Evolutionary conservation across 2,888 invertebrate species (phyloP), one percentile per base, ranked within the genome.

Genomic region (Salticus scenicus): DNA sequence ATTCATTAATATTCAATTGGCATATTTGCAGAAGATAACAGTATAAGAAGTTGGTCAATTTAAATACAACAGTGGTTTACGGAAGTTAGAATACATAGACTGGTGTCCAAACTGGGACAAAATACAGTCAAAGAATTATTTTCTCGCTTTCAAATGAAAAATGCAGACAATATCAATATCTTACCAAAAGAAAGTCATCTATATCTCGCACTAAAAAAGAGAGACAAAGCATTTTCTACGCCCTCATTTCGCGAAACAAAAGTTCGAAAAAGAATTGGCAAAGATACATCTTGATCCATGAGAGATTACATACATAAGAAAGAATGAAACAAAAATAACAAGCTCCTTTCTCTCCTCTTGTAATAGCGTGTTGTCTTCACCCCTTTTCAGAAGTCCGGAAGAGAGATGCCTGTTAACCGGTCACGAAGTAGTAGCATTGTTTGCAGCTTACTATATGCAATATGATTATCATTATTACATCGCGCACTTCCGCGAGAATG

Each of bases 371-470:
- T 28, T 8, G 4, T 17, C n/a, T 41, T 17, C 24, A 37, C 70
- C 28, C 42, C 42, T 70, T 37, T 67, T 41, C 41, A 70, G n/a
- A 41, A 70, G 28, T 41, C 70, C 70, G 42, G 70, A 42, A 70
- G 42, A 42, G 14, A 17, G n/a, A 42, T 27, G 70, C 41, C 31
- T 70, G 12, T n/a, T 12, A 31, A 66, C 66, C 31, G 42, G 42
- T 70, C 70, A 70, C 42, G 70, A 70, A 42, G 17, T 37, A 42
- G 24, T 2, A n/a, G 42, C 70, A 42, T 70, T 70, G 70, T 70
- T 41, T 70, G 70, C 70, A 70, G 70, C 42, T 70, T 14, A 42
- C 70, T 37, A 27, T 69, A 70, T 41, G 33, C 33, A 41, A 37
- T 70, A 42, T 42, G 17, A 70, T 70, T 24, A 42, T 17, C 42